Evolutionary conservation across 2,888 invertebrate species (phyloP).

Genomic region (Pseudoips prasinana): DNA sequence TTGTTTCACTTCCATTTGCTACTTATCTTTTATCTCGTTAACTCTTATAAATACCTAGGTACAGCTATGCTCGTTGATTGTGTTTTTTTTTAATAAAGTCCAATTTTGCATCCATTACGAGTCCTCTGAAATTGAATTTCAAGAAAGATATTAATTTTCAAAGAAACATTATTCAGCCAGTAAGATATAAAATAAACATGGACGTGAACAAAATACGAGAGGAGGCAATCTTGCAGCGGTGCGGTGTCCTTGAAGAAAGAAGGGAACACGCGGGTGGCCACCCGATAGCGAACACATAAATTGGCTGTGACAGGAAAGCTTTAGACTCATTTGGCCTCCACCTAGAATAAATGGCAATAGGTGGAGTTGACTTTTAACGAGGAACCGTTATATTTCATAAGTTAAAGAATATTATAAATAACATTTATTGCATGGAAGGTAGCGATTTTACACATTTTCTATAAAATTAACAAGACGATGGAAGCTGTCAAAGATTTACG

Average conservation of each 20-base stretch:
- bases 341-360: conserved; percentile 30
- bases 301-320: conserved; percentile 29
- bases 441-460: too few species aligned
- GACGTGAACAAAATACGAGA: conserved; percentile 12
- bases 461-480: too few species aligned
- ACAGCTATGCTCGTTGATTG: conserved; percentile 12
- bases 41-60: too few species aligned
- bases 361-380: conserved; percentile 29
- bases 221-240: conserved; percentile 21
- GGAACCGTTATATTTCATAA: conserved; percentile 4
- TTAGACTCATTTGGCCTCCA: conserved; percentile 28
- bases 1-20: conserved; percentile 16
- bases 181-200: conserved; percentile 1
- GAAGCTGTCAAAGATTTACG: too few species aligned
- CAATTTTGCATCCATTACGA: too few species aligned
- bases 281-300: conserved; percentile 28
- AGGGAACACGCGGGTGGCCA: conserved; percentile 22
- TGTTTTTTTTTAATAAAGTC: conserved; percentile 6
- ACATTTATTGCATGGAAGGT: too few species aligned
- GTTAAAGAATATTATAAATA: too few species aligned
- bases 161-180: too few species aligned
- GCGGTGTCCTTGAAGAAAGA: conserved; percentile 23
- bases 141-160: too few species aligned
- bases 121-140: too few species aligned
- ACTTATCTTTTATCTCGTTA: conserved; percentile 10